Evolutionary conservation across 2,797 vertebrate species (phyloP), one percentile per base, ranked within the genome.

Genomic region (Scomberomorus guttatus): DNA sequence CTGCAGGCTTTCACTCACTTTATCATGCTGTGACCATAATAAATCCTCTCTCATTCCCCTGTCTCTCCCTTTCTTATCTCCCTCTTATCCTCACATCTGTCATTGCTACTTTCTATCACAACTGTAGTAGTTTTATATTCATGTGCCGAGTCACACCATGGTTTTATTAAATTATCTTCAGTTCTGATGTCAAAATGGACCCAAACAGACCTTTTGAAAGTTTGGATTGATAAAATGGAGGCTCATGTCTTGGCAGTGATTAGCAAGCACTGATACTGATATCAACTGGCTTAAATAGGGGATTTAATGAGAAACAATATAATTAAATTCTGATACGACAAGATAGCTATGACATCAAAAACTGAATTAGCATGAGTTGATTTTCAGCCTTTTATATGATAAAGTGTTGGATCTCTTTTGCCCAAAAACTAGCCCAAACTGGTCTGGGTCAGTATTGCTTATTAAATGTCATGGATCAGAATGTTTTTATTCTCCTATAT

Each of bases 1-100:
- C 68, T 57, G 57, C 69, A 64, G 64, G 64, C 54, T 71, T 51
- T 72, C 60, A n/a, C 64, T 79, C 59, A 17, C 7, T 5, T 52
- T 17, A 13, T 68, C 71, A 14, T 2, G 27, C 48, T 2, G 50
- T 59, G 54, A 46, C 3, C 2, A 17, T 46, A 58, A 74, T 13
- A 2, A 55, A 67, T 3, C 59, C 27, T 46, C 60, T 12, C 50
- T 27, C 34, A n/a, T n/a, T n/a, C n/a, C n/a, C n/a, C n/a, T n/a
- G n/a, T 37, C 32, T 34, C 34, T 34, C 34, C 8, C 25, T n/a
- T n/a, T n/a, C n/a, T n/a, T n/a, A n/a, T n/a, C 32, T 11, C 6
- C 27, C 39, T 67, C 25, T 46, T 0, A 37, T 65, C 37, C 22
- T 74, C 55, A 42, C 54, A 0, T 77, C 59, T 48, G 0, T 56